Evolutionary conservation across 2,888 invertebrate genomes (phyloP).

Genomic region (Zelleria hepariella): DNA sequence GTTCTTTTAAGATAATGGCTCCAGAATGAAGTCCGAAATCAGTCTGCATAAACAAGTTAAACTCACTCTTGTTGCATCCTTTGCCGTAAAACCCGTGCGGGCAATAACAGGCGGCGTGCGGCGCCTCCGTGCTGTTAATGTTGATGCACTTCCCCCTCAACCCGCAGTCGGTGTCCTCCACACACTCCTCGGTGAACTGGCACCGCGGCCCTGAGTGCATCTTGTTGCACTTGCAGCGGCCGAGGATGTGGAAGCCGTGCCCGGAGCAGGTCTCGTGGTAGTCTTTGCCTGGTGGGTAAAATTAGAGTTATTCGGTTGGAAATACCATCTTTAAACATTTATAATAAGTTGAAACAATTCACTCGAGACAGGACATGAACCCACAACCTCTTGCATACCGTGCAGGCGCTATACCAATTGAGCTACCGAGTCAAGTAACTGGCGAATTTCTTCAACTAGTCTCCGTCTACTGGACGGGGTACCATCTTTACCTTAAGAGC

Average conservation of each 20-base stretch:
- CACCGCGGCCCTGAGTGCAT: conserved; percentile 87
- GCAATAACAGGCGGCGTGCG: conserved; percentile 90
- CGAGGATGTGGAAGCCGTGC: conserved; percentile 84
- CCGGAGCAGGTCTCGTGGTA: conserved; percentile 89
- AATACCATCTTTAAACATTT: no score
- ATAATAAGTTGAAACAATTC: no score
- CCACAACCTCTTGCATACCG: no score
- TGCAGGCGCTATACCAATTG: no score
- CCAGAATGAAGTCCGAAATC: no score
- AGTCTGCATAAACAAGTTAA: no score
- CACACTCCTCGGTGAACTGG: conserved; percentile 91
- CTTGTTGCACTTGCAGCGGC: conserved; percentile 85
- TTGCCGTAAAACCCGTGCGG: conserved; percentile 90
- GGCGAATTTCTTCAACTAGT: no score
- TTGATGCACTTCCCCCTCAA: conserved; percentile 88
- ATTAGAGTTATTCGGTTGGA: background rate
- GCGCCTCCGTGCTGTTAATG: conserved; percentile 83
- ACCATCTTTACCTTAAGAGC: no score
- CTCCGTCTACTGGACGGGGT: no score
- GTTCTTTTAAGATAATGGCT: background rate
- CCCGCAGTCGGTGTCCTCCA: conserved; percentile 88
- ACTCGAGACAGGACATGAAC: no score
- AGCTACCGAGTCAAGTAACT: no score
- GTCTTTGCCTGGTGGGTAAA: conserved; percentile 71
- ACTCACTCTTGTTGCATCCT: conserved; percentile 86